Conservation (phyloP, 2,113 vertebrate genomes). For the Grantiella picta region DNA sequence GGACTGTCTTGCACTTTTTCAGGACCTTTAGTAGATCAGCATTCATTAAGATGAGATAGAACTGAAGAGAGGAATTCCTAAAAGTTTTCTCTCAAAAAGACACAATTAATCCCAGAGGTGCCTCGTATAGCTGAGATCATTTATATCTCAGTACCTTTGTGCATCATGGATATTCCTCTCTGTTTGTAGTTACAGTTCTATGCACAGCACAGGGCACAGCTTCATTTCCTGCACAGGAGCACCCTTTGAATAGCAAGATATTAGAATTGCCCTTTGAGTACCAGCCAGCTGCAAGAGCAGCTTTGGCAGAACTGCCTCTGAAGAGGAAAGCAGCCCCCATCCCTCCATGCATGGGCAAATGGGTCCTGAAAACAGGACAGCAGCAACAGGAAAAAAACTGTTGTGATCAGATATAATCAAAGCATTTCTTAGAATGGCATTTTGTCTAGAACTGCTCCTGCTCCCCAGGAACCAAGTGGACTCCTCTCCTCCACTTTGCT, state of each 20-base stretch:
- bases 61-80: background rate
- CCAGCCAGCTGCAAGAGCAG: background rate
- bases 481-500: background rate
- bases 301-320: background rate
- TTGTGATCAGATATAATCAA: background rate
- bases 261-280: background rate
- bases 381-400: background rate
- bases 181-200: no score
- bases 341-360: fast-evolving
- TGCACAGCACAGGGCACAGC: background rate
- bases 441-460: background rate
- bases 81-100: background rate
- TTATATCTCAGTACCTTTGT: background rate
- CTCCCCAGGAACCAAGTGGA: background rate
- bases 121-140: background rate
- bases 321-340: background rate
- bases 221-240: background rate
- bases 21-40: background rate
- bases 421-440: background rate
- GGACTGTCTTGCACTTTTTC: background rate
- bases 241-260: background rate
- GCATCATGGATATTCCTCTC: background rate
- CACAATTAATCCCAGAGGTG: background rate
- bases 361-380: background rate
- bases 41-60: background rate